Conservation (phyloP, 1,140 invertebrate species). For the Drosophila ogumai region DNA sequence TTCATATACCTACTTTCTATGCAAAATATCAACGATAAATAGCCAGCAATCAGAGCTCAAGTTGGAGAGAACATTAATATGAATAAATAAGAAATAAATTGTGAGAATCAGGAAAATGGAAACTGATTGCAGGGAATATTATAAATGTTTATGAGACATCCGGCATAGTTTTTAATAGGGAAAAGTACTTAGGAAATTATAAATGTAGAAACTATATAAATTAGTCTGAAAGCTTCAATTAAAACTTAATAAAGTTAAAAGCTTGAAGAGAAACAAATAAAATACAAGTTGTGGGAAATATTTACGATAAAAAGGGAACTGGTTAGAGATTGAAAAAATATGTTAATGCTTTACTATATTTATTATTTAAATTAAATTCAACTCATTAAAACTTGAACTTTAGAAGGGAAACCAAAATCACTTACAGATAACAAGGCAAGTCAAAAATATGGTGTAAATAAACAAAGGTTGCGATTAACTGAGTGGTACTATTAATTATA, state of each 20-base stretch:
- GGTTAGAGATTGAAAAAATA: not conserved
- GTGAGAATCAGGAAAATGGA: constrained; percentile 18
- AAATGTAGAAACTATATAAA: constrained; percentile 4
- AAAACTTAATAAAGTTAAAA: not conserved
- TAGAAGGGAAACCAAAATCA: not conserved
- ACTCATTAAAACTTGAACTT: not conserved
- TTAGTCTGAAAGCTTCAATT: not conserved
- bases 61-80: constrained; percentile 7
- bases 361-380: not conserved
- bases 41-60: not conserved
- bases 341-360: not conserved
- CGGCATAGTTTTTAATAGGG: not conserved
- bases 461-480: constrained; percentile 10
- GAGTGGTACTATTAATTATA: constrained; percentile 5
- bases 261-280: not conserved
- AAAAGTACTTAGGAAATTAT: not conserved
- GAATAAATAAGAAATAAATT: constrained; percentile 7
- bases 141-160: not conserved
- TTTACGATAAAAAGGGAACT: constrained; percentile 6
- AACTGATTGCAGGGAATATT: not conserved
- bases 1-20: not conserved
- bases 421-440: not conserved
- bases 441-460: constrained; percentile 3
- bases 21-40: not conserved
- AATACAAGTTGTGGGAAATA: constrained; percentile 12